Evolutionary conservation across 1,140 invertebrate species (phyloP).

Genomic region (Radopholus similis): DNA sequence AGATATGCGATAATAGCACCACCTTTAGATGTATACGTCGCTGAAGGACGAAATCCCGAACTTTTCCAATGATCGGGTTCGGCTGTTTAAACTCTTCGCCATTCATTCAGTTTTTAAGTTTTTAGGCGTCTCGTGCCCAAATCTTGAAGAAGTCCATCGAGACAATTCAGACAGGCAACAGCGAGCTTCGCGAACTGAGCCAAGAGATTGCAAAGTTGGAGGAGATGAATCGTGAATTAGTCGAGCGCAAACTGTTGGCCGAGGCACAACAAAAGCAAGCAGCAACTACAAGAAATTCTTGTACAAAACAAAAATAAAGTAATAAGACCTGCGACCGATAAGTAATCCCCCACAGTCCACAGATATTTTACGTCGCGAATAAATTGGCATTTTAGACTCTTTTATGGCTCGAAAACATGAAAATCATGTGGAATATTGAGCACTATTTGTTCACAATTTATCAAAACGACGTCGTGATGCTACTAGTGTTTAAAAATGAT

Average conservation of each 20-base stretch:
- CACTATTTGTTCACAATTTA: no score
- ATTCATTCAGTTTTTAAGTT: background rate
- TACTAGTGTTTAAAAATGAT: no score
- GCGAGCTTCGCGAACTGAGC: constrained; percentile 16
- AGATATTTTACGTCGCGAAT: no score
- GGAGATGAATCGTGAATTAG: constrained; percentile 21
- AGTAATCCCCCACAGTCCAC: no score
- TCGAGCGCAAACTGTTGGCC: no score
- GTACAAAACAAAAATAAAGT: no score
- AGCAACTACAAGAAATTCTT: background rate
- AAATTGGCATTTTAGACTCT: no score
- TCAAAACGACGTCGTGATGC: no score
- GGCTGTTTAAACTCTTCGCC: background rate
- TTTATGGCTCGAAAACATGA: no score
- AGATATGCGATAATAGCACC: background rate
- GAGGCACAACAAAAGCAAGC: constrained; percentile 7
- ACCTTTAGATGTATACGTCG: constrained; percentile 19
- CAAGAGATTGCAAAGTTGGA: constrained; percentile 24
- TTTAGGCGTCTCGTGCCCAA: constrained; percentile 37
- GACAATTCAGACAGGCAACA: constrained; percentile 22
- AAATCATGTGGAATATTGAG: no score
- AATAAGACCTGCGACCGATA: no score
- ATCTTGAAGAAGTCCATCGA: constrained; percentile 34
- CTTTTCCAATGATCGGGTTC: constrained; percentile 31
- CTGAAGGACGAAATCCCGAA: constrained; percentile 38